Conservation (phyloP, 2,113 vertebrate species). For the Pyrgilauda ruficollis region DNA sequence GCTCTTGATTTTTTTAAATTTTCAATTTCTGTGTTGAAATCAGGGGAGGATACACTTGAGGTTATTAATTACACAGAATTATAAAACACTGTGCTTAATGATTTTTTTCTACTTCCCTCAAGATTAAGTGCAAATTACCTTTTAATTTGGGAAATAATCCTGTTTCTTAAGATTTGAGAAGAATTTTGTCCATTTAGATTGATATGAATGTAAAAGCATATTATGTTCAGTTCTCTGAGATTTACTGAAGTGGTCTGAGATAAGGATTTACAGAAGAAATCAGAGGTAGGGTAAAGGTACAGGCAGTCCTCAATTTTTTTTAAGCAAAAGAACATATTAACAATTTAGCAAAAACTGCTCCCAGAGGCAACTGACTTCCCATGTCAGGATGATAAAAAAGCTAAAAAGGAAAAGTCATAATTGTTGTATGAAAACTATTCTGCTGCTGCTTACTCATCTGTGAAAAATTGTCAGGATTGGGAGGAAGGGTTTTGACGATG, state of each 20-base stretch:
- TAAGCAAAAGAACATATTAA: neutral
- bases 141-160: neutral
- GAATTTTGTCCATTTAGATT: neutral
- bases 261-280: neutral
- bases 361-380: constrained; percentile 12
- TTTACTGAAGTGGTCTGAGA: neutral
- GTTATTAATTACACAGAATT: neutral
- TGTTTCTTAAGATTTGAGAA: neutral
- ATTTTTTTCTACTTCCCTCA: neutral
- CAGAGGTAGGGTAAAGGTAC: neutral
- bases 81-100: rapidly evolving
- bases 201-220: neutral
- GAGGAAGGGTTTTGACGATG: constrained; percentile 80
- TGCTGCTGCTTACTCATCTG: constrained; percentile 85
- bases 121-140: neutral
- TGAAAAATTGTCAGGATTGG: constrained; percentile 78
- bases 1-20: neutral
- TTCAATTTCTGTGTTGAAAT: neutral
- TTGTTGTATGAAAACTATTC: constrained; percentile 65
- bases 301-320: neutral
- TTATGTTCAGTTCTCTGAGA: neutral
- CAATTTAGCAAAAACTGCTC: neutral
- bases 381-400: constrained; percentile 64
- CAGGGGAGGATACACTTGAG: neutral
- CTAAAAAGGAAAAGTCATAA: constrained; percentile 69